Evolutionary conservation across 2,797 vertebrate species (phyloP).

Genomic region (Clarias platycephalus): DNA sequence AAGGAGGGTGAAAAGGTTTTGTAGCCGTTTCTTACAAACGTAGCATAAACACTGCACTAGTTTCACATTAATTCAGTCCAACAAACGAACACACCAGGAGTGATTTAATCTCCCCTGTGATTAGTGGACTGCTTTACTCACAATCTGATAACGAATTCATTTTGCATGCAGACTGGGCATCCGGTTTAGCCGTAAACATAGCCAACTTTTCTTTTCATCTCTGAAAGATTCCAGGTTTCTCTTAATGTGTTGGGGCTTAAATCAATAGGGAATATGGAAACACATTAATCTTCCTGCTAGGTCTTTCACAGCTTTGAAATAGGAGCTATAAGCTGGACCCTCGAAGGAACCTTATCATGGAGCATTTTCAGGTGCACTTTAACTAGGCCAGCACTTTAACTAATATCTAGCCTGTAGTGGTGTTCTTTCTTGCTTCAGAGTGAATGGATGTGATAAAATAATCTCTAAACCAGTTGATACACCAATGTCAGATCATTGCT

Average conservation of each 20-base stretch:
- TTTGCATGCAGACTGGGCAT: slow-evolving; percentile 71
- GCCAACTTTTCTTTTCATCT: slow-evolving; percentile 70
- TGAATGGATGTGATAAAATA: not conserved
- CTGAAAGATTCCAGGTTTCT: slow-evolving; percentile 62
- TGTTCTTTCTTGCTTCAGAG: slow-evolving; percentile 18
- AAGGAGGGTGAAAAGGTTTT: slow-evolving; percentile 22
- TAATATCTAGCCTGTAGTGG: slow-evolving; percentile 25
- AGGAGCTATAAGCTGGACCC: slow-evolving; percentile 43
- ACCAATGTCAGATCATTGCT: slow-evolving; percentile 7
- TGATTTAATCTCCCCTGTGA: slow-evolving; percentile 66
- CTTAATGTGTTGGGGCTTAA: slow-evolving; percentile 59
- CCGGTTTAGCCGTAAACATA: slow-evolving; percentile 61
- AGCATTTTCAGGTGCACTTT: slow-evolving; percentile 54
- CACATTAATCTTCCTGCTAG: slow-evolving; percentile 59
- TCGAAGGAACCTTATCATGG: slow-evolving; percentile 52
- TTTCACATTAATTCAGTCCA: slow-evolving; percentile 38
- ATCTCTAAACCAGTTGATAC: not conserved
- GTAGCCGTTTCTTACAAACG: slow-evolving; percentile 33
- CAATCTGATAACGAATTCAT: slow-evolving; percentile 79
- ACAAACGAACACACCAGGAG: slow-evolving; percentile 62
- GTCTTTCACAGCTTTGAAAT: slow-evolving; percentile 58
- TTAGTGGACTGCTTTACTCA: slow-evolving; percentile 61
- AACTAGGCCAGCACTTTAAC: slow-evolving; percentile 34
- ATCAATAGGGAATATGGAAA: slow-evolving; percentile 58
- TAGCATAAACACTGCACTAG: slow-evolving; percentile 37